Evolutionary conservation across 2,888 invertebrate genomes (phyloP), one percentile per base, ranked within the genome.

Genomic region (Bellardia bayeri): DNA sequence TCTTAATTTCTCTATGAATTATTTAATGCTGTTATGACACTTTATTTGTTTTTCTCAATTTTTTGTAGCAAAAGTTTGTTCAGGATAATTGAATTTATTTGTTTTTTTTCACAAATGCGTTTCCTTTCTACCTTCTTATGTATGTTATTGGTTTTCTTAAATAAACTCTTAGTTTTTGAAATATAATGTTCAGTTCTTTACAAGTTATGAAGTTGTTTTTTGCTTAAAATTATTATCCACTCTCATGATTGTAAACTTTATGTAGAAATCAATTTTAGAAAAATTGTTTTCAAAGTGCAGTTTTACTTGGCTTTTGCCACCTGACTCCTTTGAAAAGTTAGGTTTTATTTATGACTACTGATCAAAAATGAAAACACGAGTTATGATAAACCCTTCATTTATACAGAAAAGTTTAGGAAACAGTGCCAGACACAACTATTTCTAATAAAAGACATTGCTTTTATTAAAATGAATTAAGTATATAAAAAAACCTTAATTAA

Each of bases 1-100:
- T 89, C 79, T 84, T 89, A 87, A 82, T 82, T 79, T 85, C 69
- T 63, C 40, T 45, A 87, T 87, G 85, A 87, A 87, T 85, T 87
- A 85, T 87, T 87, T 82, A 87, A 87, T 75, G 79, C 79, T 79
- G 82, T 85, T 75, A 85, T 87, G 87, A 87, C 85, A 87, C 85
- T 83, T 76, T 64, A 78, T 76, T 51, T 83, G 71, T 64, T 78
- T 82, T 83, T 54, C 49, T 83, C 23, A 23, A 51, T 54, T 30
- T 6, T 61, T 49, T 33, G 3, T 42, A 58, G 63, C 37, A 56
- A 71, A 79, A 79, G 66, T 84, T 84, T 80, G 45, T 63, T 54
- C 66, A 81, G 81, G 79, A 82, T 87, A 85, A 87, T 85, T 87
- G 74, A 87, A 85, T 85, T 87, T 87, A 72, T 82, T 75, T 63